Evolutionary conservation across 2,113 vertebrate species (phyloP).

Genomic region (Proterorhinus semilunaris): DNA sequence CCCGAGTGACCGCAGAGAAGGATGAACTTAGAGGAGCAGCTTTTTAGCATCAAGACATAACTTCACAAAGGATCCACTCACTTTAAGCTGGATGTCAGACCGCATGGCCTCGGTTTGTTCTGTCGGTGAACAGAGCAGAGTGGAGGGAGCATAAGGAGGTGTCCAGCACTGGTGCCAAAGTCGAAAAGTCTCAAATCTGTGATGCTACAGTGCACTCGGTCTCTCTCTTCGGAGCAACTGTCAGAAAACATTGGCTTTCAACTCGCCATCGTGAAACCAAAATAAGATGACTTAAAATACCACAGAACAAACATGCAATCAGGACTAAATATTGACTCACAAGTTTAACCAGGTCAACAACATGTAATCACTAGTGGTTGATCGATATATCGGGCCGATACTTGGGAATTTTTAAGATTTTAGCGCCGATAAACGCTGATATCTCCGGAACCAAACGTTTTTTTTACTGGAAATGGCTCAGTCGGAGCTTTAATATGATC

Average conservation of each 20-base stretch:
- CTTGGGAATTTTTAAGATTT: too few species aligned
- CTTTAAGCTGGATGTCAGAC: conserved; percentile 47
- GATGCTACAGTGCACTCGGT: not conserved
- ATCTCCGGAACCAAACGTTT: too few species aligned
- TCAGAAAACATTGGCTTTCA: not conserved
- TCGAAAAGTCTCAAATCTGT: conserved; percentile 33
- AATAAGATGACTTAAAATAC: not conserved
- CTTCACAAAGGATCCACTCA: conserved; percentile 59
- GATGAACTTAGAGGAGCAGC: conserved; percentile 30
- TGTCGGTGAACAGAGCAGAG: conserved; percentile 23
- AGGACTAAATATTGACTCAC: not conserved
- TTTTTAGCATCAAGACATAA: conserved; percentile 39
- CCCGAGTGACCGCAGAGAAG: conserved; percentile 14
- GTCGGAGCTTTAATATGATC: too few species aligned
- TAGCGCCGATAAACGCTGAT: too few species aligned
- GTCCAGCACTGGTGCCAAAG: conserved; percentile 49
- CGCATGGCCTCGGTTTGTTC: conserved; percentile 28
- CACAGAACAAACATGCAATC: not conserved
- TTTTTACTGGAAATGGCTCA: too few species aligned
- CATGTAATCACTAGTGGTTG: too few species aligned
- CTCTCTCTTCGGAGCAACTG: not conserved
- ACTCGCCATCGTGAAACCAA: not conserved
- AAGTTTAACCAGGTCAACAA: too few species aligned
- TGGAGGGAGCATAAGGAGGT: conserved; percentile 48
- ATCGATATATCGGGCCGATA: too few species aligned